Evolutionary conservation across 2,797 vertebrate species (phyloP).

Genomic region (Poliocrania exsul): DNA sequence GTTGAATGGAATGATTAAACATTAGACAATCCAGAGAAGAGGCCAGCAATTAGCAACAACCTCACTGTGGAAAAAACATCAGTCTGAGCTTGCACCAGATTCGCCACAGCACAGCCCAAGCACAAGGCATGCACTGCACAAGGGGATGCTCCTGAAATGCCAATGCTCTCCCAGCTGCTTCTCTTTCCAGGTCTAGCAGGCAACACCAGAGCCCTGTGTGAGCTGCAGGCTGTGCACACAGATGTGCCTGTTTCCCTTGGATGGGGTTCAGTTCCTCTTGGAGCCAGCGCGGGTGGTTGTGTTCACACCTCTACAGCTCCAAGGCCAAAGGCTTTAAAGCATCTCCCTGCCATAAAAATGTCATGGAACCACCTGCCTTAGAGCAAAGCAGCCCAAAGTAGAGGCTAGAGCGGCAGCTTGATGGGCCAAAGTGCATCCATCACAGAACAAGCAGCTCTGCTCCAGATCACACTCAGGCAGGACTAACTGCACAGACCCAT

Average conservation of each 20-base stretch:
- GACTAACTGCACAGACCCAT: neutral
- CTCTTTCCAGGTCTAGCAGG: neutral
- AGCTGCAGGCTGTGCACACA: neutral
- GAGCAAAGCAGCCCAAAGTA: neutral
- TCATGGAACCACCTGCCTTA: neutral
- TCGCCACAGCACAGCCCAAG: neutral
- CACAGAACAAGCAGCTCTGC: neutral
- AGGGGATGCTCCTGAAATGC: neutral
- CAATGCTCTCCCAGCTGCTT: neutral
- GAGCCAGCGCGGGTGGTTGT: neutral
- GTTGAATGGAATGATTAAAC: neutral
- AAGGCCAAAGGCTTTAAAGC: neutral
- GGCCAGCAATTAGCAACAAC: neutral
- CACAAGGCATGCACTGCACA: rapidly evolving
- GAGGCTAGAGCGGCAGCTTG: neutral
- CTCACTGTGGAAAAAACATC: neutral
- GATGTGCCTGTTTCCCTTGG: neutral
- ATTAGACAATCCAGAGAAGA: neutral
- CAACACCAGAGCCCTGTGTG: neutral
- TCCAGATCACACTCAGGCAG: neutral
- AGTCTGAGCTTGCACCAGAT: neutral
- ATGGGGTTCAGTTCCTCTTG: neutral
- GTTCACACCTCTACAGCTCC: neutral
- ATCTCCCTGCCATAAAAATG: neutral
- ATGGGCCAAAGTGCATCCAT: neutral